Evolutionary conservation across 2,888 invertebrate genomes (phyloP).

Genomic region (Stegophylla sp.): DNA sequence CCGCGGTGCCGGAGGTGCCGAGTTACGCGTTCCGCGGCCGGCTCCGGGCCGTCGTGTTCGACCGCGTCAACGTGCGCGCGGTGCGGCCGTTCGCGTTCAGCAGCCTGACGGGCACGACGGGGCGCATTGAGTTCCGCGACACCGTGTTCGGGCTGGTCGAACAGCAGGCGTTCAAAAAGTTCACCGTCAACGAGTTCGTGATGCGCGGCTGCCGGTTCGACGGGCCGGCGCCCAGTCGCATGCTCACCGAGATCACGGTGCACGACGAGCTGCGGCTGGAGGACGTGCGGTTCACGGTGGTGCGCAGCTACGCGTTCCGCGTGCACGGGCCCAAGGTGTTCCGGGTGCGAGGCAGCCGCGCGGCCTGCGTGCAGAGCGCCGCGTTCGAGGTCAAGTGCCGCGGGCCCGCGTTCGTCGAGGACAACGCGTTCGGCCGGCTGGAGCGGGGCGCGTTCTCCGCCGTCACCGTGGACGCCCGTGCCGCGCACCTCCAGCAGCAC

Average conservation of each 20-base stretch:
- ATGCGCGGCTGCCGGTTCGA: slow-evolving; percentile 71
- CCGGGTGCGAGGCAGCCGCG: slow-evolving; percentile 70
- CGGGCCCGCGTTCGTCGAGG: slow-evolving; percentile 73
- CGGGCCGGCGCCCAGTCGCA: slow-evolving; percentile 64
- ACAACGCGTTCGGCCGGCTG: slow-evolving; percentile 71
- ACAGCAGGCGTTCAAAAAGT: slow-evolving; percentile 80
- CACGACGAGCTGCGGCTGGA: slow-evolving; percentile 73
- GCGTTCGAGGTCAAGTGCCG: slow-evolving; percentile 70
- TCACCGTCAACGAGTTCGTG: slow-evolving; percentile 73
- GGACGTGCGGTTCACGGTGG: slow-evolving; percentile 71
- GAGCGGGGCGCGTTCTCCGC: slow-evolving; percentile 72
- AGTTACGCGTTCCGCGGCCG: slow-evolving; percentile 75
- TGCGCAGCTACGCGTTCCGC: slow-evolving; percentile 76
- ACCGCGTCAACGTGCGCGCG: slow-evolving; percentile 70
- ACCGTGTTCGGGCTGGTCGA: slow-evolving; percentile 72
- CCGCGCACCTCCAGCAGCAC: slow-evolving; percentile 62
- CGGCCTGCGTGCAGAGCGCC: slow-evolving; percentile 72
- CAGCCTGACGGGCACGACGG: slow-evolving; percentile 73
- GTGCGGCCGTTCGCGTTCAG: slow-evolving; percentile 79
- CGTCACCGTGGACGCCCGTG: slow-evolving; percentile 65
- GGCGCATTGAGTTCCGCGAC: slow-evolving; percentile 70
- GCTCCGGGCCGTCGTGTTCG: slow-evolving; percentile 71
- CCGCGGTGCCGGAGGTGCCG: slow-evolving; percentile 66
- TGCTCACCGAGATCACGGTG: slow-evolving; percentile 74
- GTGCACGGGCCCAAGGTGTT: slow-evolving; percentile 72